Conservation (phyloP, 2,113 vertebrate genomes). For the Centropus unirufus region DNA sequence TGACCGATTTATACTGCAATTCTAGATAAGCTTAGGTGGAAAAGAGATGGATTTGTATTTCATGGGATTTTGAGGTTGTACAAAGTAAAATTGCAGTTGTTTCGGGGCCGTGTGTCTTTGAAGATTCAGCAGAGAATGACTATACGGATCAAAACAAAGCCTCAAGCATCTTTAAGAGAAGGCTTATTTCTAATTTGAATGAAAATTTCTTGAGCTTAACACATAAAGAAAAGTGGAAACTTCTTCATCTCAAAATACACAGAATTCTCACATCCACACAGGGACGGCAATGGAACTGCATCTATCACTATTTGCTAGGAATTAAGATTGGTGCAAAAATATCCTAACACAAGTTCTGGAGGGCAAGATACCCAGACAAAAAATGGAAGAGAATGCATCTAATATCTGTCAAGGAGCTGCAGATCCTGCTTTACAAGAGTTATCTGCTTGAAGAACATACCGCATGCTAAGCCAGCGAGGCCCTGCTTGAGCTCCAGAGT, state of each 20-base stretch:
- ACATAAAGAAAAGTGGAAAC: background rate
- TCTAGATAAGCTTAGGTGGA: background rate
- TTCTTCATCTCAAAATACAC: background rate
- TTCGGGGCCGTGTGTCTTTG: background rate
- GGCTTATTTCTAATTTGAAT: background rate
- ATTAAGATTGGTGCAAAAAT: background rate
- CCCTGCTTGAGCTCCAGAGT: background rate
- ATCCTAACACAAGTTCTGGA: background rate
- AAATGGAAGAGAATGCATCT: background rate
- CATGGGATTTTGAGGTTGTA: background rate
- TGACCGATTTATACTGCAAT: background rate
- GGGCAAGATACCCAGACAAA: background rate
- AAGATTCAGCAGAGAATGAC: background rate
- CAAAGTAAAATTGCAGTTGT: background rate
- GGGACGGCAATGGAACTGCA: background rate
- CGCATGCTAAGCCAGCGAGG: background rate
- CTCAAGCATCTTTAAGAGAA: background rate
- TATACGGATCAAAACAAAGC: background rate
- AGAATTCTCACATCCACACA: background rate
- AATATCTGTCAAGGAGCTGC: background rate
- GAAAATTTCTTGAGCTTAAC: background rate
- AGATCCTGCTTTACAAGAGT: background rate
- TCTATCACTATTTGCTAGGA: background rate
- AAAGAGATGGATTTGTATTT: background rate
- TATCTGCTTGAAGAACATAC: background rate